These are phyloP conservation scores for Lonchura striata DNA, from an alignment of 2,113 vertebrate species.

Conservation along the genomic window DNA sequence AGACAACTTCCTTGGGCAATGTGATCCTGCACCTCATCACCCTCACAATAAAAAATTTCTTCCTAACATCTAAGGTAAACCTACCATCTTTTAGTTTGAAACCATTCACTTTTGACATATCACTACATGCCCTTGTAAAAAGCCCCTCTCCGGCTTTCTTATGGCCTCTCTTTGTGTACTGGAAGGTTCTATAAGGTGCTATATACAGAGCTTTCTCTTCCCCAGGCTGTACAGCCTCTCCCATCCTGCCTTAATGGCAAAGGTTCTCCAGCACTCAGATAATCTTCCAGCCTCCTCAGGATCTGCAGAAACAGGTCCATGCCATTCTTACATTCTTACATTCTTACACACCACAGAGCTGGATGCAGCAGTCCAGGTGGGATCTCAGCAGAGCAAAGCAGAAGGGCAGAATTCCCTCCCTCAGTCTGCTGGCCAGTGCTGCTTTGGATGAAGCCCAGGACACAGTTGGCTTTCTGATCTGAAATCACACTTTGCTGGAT, in stretches of 20 bases:
- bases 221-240: not conserved
- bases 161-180: rapidly evolving
- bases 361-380: not conserved
- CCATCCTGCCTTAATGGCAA: not conserved
- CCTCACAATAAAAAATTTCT: not conserved
- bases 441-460: not conserved
- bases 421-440: rapidly evolving
- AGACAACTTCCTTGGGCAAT: not conserved
- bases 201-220: not conserved
- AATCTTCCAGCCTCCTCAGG: not conserved
- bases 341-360: not conserved
- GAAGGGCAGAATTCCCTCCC: not conserved
- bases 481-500: not conserved
- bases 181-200: not conserved
- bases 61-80: not conserved
- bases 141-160: not conserved
- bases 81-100: not conserved
- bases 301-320: not conserved
- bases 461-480: not conserved
- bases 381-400: not conserved
- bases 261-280: not conserved
- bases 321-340: not conserved
- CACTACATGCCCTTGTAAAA: not conserved
- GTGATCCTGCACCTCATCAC: not conserved
- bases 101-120: not conserved